Percentiles rank a stretch among this genome's conserved stretches.
These are phyloP conservation scores for Masticophis lateralis DNA, from an alignment of 2,797 vertebrate genomes.

Conservation along the genomic window DNA sequence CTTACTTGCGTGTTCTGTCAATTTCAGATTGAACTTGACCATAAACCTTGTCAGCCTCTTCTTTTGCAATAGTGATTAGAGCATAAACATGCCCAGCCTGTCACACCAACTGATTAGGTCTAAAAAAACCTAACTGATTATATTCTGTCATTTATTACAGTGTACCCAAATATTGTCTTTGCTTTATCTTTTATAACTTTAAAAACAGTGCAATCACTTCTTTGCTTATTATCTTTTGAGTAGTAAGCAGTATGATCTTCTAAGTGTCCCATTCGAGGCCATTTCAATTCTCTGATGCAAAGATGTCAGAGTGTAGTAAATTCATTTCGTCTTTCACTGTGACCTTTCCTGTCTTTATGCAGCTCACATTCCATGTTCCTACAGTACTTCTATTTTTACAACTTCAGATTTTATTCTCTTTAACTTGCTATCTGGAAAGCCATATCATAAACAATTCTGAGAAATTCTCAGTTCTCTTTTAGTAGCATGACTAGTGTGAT, in stretches of 20 bases:
- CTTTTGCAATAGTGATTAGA: neutral
- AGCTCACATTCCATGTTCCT: neutral
- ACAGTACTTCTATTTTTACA: neutral
- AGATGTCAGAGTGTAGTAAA: neutral
- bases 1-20: neutral
- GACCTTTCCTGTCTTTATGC: neutral
- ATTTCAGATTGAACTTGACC: neutral
- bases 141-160: neutral
- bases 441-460: neutral
- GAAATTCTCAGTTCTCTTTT: neutral
- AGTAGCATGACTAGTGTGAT: neutral
- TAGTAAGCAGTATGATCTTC: neutral
- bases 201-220: neutral
- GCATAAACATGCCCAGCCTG: neutral
- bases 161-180: neutral
- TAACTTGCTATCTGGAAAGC: neutral
- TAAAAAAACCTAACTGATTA: neutral
- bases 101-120: neutral
- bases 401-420: neutral
- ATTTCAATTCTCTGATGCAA: neutral
- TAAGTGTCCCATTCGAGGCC: neutral
- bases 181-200: neutral
- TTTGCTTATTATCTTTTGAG: neutral
- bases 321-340: neutral
- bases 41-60: neutral